A percentile compares a stretch with the other conserved stretches of the same genome.
phyloP scores from a whole-genome alignment of 2,797 vertebrate genomes.

The Pteropus rufus region DNA sequence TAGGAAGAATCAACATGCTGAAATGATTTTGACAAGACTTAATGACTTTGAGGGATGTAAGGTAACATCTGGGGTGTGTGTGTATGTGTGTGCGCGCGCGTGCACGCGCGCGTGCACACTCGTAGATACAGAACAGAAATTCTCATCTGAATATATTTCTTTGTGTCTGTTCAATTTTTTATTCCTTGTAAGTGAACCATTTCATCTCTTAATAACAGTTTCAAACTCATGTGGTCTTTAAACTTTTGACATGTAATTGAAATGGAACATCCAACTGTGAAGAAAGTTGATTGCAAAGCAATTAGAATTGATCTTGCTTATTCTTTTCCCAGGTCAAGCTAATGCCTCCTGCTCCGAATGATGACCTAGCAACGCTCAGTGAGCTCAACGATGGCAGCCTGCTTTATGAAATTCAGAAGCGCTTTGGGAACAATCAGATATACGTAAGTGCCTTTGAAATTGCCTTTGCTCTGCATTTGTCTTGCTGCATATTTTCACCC shows the following conservation, averaged over 20 bases:
- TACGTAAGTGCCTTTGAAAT: slow-evolving; percentile 86
- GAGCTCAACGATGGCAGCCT: slow-evolving; percentile 95
- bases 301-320: slow-evolving; percentile 11
- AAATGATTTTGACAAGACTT: not conserved
- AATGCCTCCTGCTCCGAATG: slow-evolving; percentile 95
- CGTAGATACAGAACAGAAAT: rapidly evolving
- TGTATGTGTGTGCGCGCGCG: rapidly evolving
- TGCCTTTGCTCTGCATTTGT: not conserved
- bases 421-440: slow-evolving; percentile 95
- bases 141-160: not conserved
- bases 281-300: not conserved
- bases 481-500: not conserved
- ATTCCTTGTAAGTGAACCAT: not conserved
- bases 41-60: not conserved
- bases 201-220: not conserved
- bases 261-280: not conserved
- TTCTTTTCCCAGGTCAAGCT: slow-evolving; percentile 88
- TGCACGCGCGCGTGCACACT: rapidly evolving
- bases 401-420: slow-evolving; percentile 98
- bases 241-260: not conserved
- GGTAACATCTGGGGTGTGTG: rapidly evolving
- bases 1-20: not conserved
- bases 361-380: slow-evolving; percentile 95
- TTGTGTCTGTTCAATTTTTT: not conserved
- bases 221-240: not conserved